These are phyloP conservation scores for Monopis laevigella DNA, from an alignment of 2,888 invertebrate genomes.

Conservation along the genomic window DNA sequence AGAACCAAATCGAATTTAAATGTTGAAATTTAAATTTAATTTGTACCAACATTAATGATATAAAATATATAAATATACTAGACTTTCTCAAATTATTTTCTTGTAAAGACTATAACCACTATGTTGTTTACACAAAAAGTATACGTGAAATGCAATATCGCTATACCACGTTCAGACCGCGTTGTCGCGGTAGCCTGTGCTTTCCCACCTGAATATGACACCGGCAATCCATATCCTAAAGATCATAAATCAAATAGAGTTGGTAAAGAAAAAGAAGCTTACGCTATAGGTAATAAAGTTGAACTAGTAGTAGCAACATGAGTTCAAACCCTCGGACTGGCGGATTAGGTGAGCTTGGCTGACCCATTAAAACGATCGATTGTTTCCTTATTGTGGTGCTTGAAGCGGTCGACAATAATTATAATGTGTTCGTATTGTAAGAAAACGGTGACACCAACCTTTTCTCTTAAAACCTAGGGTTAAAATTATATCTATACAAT, in stretches of 20 bases:
- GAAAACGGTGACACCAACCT: conserved; percentile 3
- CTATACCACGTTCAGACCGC: conserved; percentile 42
- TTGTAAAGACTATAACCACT: no score
- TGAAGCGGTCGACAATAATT: conserved; percentile 40
- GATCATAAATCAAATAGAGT: conserved; percentile 31
- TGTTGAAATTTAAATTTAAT: no score
- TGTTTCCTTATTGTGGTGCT: conserved; percentile 60
- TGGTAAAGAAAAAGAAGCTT: conserved; percentile 32
- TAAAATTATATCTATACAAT: no score
- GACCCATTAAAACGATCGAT: conserved; percentile 67
- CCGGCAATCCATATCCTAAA: conserved; percentile 34
- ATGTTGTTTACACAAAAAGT: conserved; percentile 44
- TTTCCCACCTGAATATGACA: conserved; percentile 66
- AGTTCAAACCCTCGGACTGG: conserved; percentile 38
- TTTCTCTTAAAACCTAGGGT: no score
- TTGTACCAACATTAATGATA: no score
- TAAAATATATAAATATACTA: no score
- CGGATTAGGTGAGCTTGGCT: conserved; percentile 60
- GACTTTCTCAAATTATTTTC: no score
- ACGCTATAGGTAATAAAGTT: conserved; percentile 30
- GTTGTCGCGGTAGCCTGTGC: conserved; percentile 54
- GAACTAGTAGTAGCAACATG: conserved; percentile 30
- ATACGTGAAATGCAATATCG: conserved; percentile 53
- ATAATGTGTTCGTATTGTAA: conserved; percentile 29
- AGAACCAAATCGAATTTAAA: no score